These are phyloP conservation scores for Sparidentex hasta DNA, from an alignment of 2,797 vertebrate species.

Conservation along the genomic window DNA sequence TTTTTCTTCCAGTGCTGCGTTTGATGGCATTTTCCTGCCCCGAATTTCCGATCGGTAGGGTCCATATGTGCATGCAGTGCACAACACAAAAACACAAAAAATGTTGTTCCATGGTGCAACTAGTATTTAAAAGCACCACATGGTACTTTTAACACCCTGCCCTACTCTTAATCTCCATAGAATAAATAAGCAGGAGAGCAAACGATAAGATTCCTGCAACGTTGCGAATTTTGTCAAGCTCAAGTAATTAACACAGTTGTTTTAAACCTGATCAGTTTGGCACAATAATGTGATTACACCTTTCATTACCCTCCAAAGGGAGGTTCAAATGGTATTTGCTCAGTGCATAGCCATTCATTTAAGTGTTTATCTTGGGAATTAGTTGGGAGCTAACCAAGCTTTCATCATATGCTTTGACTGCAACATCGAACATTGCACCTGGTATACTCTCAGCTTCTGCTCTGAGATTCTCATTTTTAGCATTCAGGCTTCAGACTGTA, in stretches of 20 bases:
- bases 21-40: background rate
- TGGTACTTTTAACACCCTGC: background rate
- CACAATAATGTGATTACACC: conserved; percentile 14
- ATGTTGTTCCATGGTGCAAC: background rate
- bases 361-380: conserved; percentile 13
- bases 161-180: background rate
- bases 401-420: conserved; percentile 23
- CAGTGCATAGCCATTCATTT: conserved; percentile 13
- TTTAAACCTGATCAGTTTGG: conserved; percentile 36
- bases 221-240: conserved; percentile 7
- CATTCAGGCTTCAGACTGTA: background rate
- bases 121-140: background rate
- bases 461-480: background rate
- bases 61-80: background rate
- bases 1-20: background rate
- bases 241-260: conserved; percentile 33
- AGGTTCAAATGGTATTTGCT: conserved; percentile 16
- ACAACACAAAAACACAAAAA: background rate
- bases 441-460: background rate
- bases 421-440: background rate
- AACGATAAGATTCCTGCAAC: conserved; percentile 11
- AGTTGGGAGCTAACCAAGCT: conserved; percentile 4
- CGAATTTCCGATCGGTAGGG: background rate
- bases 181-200: background rate
- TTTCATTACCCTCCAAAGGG: conserved; percentile 16